These are phyloP conservation scores for Drosophila nasuta DNA, from an alignment of 1,140 invertebrate genomes.

Conservation along the genomic window DNA sequence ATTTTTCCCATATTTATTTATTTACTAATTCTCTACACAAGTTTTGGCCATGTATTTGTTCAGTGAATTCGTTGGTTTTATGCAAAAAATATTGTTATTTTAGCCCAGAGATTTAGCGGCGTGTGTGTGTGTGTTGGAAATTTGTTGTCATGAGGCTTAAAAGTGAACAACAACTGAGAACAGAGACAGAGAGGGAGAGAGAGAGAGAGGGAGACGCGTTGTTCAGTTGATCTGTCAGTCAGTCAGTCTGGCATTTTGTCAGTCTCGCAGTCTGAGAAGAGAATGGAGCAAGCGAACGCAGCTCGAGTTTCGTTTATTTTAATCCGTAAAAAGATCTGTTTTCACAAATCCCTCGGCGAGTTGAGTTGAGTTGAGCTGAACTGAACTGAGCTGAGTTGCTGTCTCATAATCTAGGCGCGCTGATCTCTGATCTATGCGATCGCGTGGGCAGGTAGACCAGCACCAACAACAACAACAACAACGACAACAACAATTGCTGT, in stretches of 20 bases:
- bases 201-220: neutral
- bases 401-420: conserved; percentile 74
- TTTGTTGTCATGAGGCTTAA: conserved; percentile 38
- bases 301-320: conserved; percentile 56
- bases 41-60: neutral
- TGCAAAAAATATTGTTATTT: conserved; percentile 3
- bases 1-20: too few relatives aligned
- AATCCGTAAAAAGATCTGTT: conserved; percentile 81
- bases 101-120: neutral
- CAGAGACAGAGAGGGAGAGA: neutral
- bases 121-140: conserved; percentile 23
- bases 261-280: neutral
- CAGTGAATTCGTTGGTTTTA: neutral
- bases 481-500: conserved; percentile 20
- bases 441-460: conserved; percentile 75
- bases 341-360: conserved; percentile 66
- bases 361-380: conserved; percentile 2
- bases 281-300: conserved; percentile 2
- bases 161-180: neutral
- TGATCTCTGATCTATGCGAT: conserved; percentile 67
- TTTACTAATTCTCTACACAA: too few relatives aligned
- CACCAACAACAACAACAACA: conserved; percentile 15
- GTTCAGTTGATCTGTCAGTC: conserved; percentile 5
- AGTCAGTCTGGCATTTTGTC: conserved; percentile 11
- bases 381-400: conserved; percentile 22